Evolutionary conservation across 2,888 invertebrate species (phyloP).

Genomic region (Marronus borbonicus): DNA sequence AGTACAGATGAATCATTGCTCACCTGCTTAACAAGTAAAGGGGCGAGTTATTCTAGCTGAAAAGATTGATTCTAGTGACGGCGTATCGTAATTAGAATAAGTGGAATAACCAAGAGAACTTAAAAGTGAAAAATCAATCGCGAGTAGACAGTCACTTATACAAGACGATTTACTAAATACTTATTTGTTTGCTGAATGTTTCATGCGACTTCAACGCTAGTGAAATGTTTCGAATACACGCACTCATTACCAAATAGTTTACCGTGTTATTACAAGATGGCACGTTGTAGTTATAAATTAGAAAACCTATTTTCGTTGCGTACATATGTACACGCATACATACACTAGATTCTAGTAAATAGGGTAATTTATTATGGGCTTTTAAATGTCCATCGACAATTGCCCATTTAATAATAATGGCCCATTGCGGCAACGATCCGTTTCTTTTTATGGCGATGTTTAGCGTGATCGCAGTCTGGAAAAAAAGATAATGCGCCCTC

Average conservation of each 20-base stretch:
- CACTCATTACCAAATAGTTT: constrained; percentile 9
- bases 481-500: constrained; percentile 9
- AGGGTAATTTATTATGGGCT: background rate
- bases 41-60: too few species aligned
- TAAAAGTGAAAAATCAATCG: background rate
- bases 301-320: background rate
- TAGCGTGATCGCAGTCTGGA: background rate
- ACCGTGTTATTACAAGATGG: constrained; percentile 13
- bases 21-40: too few species aligned
- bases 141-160: background rate
- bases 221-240: constrained; percentile 8
- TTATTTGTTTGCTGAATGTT: background rate
- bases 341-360: background rate
- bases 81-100: too few species aligned
- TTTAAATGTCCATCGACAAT: constrained; percentile 13
- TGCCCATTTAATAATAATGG: constrained; percentile 17
- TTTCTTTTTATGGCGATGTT: background rate
- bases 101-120: too few species aligned
- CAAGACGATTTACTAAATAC: background rate
- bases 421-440: background rate
- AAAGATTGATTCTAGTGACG: too few species aligned
- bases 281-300: constrained; percentile 1
- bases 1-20: too few species aligned
- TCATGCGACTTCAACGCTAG: background rate
- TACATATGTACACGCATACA: constrained; percentile 4